Percentiles rank a stretch among this genome's conserved stretches.
These are phyloP conservation scores for Dipodomys spectabilis DNA, from an alignment of 2,113 vertebrate species.

Conservation along the genomic window DNA sequence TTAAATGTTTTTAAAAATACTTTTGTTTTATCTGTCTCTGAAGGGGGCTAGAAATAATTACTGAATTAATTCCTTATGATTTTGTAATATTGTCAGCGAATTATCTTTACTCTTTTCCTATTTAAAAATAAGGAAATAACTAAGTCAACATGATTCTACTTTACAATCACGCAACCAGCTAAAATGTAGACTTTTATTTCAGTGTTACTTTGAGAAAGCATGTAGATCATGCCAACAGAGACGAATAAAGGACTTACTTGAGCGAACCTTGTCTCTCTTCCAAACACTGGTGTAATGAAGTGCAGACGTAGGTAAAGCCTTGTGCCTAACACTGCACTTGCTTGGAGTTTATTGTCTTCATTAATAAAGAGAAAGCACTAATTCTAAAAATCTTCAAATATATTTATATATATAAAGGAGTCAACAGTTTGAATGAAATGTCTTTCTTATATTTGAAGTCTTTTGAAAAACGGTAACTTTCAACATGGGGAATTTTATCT, in stretches of 20 bases:
- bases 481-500: constrained; percentile 63
- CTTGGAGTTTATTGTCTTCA: constrained; percentile 76
- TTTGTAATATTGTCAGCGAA: constrained; percentile 50
- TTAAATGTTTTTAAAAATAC: neutral
- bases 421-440: constrained; percentile 54
- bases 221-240: constrained; percentile 70
- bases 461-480: constrained; percentile 48
- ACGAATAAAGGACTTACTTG: constrained; percentile 79
- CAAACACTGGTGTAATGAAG: constrained; percentile 78
- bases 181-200: constrained; percentile 72
- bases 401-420: neutral
- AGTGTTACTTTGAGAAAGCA: constrained; percentile 61
- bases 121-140: constrained; percentile 44
- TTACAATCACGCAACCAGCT: constrained; percentile 69
- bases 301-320: constrained; percentile 71
- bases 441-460: constrained; percentile 67
- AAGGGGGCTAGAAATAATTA: constrained; percentile 29
- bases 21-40: constrained; percentile 45
- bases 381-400: constrained; percentile 75
- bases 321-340: constrained; percentile 64
- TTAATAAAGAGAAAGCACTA: constrained; percentile 64
- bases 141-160: constrained; percentile 57
- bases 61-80: constrained; percentile 60
- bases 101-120: neutral
- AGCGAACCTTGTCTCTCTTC: constrained; percentile 81